Evolutionary conservation across 2,797 vertebrate species (phyloP).

Genomic region (Xiphorhynchus erythropygius): DNA sequence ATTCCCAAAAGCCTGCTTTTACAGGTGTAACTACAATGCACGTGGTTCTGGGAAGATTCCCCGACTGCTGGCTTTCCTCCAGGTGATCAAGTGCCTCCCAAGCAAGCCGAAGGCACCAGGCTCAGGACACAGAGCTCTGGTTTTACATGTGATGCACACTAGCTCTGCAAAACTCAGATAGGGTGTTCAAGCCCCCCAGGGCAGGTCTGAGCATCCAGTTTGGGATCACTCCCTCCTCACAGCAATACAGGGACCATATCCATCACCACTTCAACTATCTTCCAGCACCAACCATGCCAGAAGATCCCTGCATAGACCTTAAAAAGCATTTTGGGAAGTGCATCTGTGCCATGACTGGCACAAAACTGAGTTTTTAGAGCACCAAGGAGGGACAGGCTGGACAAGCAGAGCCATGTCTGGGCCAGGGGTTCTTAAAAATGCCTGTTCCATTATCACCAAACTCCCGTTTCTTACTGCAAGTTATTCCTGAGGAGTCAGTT

Average conservation of each 20-base stretch:
- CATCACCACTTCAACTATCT: accelerated
- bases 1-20: accelerated
- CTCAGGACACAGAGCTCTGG: neutral
- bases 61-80: neutral
- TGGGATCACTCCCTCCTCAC: neutral
- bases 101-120: neutral
- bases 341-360: accelerated
- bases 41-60: accelerated
- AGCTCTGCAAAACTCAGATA: neutral
- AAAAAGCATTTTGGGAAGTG: neutral
- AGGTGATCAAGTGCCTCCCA: neutral
- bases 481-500: neutral
- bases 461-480: neutral
- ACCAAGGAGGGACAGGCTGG: neutral
- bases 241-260: accelerated
- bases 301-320: neutral
- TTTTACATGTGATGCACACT: accelerated
- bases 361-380: accelerated
- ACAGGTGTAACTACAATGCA: accelerated
- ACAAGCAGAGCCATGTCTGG: neutral
- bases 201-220: accelerated
- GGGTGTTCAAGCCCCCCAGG: accelerated
- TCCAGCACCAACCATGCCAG: accelerated
- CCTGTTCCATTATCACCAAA: neutral
- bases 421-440: accelerated